Conservation (phyloP, 2,797 vertebrate genomes). For the Epinephelus malabaricus region DNA sequence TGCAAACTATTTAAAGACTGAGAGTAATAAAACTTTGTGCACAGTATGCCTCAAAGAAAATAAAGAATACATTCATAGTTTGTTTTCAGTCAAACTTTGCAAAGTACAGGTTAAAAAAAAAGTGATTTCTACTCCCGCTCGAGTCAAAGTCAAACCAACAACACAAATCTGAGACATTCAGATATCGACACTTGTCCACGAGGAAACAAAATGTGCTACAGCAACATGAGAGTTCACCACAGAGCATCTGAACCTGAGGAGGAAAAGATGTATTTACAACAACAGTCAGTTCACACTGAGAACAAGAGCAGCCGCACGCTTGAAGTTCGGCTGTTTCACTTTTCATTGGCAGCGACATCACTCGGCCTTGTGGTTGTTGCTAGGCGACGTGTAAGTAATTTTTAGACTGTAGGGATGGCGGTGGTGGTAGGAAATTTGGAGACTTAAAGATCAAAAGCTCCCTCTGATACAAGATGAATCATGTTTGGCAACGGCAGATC, state of each 20-base stretch:
- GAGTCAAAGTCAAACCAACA: background rate
- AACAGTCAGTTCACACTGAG: conserved; percentile 16
- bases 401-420: conserved; percentile 38
- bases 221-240: background rate
- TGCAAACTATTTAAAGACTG: too few species aligned
- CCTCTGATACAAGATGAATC: conserved; percentile 38
- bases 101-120: background rate
- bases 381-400: conserved; percentile 42
- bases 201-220: conserved; percentile 3
- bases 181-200: background rate
- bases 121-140: background rate
- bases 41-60: background rate
- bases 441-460: conserved; percentile 32
- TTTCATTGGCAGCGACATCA: conserved; percentile 18
- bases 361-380: conserved; percentile 43
- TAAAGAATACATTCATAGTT: conserved; percentile 10
- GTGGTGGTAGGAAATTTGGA: conserved; percentile 35
- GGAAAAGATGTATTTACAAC: conserved; percentile 19
- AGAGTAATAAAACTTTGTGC: background rate
- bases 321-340: background rate
- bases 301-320: background rate
- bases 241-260: conserved; percentile 22
- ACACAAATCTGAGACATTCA: background rate
- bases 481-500: conserved; percentile 20
- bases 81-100: background rate